Conservation (phyloP, 2,797 vertebrate species). For the Tragopan temminckii region DNA sequence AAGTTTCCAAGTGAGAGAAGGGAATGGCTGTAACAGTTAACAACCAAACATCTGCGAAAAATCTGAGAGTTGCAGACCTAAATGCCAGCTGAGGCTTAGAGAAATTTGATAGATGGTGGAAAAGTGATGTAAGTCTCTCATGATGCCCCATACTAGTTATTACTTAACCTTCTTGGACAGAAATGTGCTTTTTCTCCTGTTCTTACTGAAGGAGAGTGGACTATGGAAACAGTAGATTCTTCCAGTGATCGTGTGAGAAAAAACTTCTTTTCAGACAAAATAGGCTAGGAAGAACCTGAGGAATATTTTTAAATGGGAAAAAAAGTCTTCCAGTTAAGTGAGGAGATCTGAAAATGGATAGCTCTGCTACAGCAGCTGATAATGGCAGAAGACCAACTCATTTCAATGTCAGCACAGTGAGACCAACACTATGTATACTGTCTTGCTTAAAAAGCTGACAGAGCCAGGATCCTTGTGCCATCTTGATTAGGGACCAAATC, state of each 20-base stretch:
- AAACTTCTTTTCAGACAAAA: neutral
- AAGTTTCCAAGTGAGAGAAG: neutral
- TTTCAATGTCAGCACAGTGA: neutral
- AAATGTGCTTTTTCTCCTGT: neutral
- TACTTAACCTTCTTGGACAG: neutral
- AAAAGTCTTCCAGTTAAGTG: neutral
- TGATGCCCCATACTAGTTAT: rapidly evolving
- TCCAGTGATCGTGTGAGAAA: neutral
- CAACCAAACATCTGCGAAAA: neutral
- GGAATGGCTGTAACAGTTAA: neutral
- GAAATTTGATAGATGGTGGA: neutral
- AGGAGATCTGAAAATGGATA: neutral
- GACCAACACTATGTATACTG: neutral
- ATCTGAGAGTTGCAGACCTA: neutral
- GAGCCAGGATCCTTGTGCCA: neutral
- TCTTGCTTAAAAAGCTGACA: neutral
- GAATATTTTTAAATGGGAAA: neutral
- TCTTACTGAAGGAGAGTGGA: neutral
- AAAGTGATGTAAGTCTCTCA: neutral
- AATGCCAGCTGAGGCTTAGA: neutral
- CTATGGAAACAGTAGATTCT: neutral
- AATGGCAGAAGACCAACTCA: neutral
- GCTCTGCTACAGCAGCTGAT: neutral
- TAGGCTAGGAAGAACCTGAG: neutral
- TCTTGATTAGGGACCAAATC: neutral